Evolutionary conservation across 2,888 invertebrate species (phyloP), one percentile per base, ranked within the genome.

Genomic region (Napeogenes sylphis): DNA sequence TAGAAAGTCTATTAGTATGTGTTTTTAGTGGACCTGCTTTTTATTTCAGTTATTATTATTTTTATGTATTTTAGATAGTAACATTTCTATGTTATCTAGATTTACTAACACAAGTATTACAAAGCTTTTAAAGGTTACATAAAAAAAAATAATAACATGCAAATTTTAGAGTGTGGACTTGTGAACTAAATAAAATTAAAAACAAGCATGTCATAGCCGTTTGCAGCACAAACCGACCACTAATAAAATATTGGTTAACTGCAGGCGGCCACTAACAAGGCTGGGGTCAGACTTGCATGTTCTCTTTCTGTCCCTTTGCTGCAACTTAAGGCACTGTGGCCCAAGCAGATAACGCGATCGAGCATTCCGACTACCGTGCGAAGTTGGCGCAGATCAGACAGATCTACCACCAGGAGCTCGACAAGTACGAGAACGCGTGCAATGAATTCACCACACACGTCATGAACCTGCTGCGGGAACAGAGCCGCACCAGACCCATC

Each of bases 361-460:
- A 99, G 91, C 99, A 99, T 91, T 98, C 99, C 67, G 99, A 99
- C 90, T 99, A 99, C 92, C 94, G 99, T 77, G 98, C 98, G 76
- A 99, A 99, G 90, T 93, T 99, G 78, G 97, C 98, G 13, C 99
- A 99, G 92, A 99, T 99, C 84, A 93, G 99, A 67, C 97, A 98
- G 91, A 99, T 99, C 78, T 99, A 99, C 91, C 99, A 99, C 88
- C 98, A 98, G 90, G 99, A 99, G 90, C 90, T 99, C 80, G 98
- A 99, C 90, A 99, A 99, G 92, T 99, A 99, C 83, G 99, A 99
- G 91, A 99, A 99, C 93, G 99, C 99, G n/a, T 99, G 99, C 92
- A 98, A 98, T 87, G 99, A 99, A 92, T 99, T 99, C 90, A 99
- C 99, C 65, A 99, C 99, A n/a, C 99, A 99, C 91, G 99, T 99